Evolutionary conservation across 2,113 vertebrate genomes (phyloP).

Genomic region (Mungos mungo): DNA sequence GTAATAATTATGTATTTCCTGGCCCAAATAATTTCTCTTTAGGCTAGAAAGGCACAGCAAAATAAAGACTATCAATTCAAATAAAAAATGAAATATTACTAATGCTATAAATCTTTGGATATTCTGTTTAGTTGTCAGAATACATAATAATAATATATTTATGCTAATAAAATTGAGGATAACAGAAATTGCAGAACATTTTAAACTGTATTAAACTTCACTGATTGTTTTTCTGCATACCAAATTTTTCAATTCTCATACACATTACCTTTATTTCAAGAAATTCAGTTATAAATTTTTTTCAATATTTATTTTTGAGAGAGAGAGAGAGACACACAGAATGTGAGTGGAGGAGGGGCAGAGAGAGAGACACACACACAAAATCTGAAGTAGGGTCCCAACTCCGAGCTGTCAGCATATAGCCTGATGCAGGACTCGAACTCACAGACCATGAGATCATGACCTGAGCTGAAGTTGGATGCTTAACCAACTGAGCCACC

Average conservation of each 20-base stretch:
- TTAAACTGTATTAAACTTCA: conserved; percentile 24
- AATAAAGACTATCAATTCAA: conserved; percentile 48
- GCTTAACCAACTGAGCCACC: too few relatives aligned
- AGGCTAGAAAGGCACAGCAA: conserved; percentile 56
- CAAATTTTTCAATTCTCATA: conserved; percentile 11
- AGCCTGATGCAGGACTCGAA: too few relatives aligned
- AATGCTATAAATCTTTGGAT: background rate
- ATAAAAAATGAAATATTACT: conserved; percentile 46
- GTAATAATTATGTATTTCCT: conserved; percentile 60
- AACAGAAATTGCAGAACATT: background rate
- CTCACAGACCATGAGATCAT: too few relatives aligned
- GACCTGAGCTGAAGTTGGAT: too few relatives aligned
- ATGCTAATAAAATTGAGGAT: background rate
- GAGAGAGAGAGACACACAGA: too few relatives aligned
- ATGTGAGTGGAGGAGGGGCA: too few relatives aligned
- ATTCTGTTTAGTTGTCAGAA: conserved; percentile 11
- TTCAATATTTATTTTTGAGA: too few relatives aligned
- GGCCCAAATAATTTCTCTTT: conserved; percentile 23
- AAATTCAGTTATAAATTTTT: background rate
- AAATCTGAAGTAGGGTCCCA: too few relatives aligned
- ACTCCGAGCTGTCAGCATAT: too few relatives aligned
- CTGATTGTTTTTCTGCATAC: background rate
- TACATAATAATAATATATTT: background rate
- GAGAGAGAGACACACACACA: too few relatives aligned
- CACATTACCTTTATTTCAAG: background rate